phyloP scores from a whole-genome alignment of 2,113 vertebrate species.

The Mus musculus region DNA sequence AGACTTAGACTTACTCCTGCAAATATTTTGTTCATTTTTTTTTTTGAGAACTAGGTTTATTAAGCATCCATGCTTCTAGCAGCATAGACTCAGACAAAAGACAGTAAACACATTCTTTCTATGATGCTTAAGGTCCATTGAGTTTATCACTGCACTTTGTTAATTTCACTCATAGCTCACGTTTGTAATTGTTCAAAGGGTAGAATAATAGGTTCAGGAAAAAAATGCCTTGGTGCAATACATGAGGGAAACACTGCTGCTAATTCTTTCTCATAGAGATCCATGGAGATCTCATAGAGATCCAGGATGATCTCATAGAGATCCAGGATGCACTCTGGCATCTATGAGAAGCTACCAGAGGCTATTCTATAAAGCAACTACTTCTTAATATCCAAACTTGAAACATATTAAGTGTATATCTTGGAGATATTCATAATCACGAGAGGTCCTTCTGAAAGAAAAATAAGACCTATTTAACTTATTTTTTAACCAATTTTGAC shows the following conservation, averaged over 20 bases:
- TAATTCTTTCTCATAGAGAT: not conserved
- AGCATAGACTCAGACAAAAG: not conserved
- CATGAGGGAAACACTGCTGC: not conserved
- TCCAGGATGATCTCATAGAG: not conserved
- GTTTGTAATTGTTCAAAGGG: not conserved
- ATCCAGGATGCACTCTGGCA: not conserved
- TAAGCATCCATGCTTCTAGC: not conserved
- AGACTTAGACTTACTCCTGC: accelerated
- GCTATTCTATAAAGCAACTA: not conserved
- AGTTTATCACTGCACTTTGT: not conserved
- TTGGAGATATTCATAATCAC: not conserved
- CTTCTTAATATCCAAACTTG: not conserved
- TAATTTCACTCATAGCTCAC: not conserved
- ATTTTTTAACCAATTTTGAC: not conserved
- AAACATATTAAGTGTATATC: not conserved
- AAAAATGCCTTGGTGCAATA: not conserved
- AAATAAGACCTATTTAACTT: not conserved
- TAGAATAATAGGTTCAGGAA: not conserved
- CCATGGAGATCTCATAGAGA: not conserved
- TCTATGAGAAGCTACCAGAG: not conserved
- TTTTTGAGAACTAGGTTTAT: not conserved
- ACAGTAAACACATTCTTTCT: not conserved
- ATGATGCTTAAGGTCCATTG: not conserved
- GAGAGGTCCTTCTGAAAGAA: not conserved
- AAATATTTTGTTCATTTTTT: not conserved